Conservation (phyloP, 1,140 invertebrate species). For the Metopolophium dirhodum region DNA sequence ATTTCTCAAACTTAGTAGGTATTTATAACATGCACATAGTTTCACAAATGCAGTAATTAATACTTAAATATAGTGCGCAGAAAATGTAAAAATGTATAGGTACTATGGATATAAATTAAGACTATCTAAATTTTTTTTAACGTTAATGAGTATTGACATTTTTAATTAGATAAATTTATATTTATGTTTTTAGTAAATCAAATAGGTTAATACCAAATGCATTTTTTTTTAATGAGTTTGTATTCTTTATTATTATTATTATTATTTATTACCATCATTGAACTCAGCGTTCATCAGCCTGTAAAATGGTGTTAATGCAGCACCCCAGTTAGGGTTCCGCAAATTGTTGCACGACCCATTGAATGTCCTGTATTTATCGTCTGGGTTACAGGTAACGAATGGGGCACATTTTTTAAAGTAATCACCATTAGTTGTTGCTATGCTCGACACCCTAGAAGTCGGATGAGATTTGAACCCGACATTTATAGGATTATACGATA, state of each 20-base stretch:
- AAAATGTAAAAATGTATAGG: background rate
- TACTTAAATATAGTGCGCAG: background rate
- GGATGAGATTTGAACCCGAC: background rate
- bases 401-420: conserved; percentile 50
- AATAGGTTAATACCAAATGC: background rate
- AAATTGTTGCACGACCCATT: conserved; percentile 90
- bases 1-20: background rate
- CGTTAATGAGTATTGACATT: background rate
- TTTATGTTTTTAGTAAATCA: background rate
- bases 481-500: background rate
- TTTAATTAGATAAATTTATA: background rate
- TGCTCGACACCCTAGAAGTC: background rate
- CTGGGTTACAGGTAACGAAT: conserved; percentile 64
- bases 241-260: no score
- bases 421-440: conserved; percentile 13
- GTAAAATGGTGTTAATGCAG: conserved; percentile 75
- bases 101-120: background rate
- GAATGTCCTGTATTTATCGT: conserved; percentile 72
- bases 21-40: background rate
- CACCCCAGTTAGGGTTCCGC: conserved; percentile 74
- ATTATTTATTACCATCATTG: conserved; percentile 76
- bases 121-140: background rate
- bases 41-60: background rate
- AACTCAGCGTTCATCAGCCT: conserved; percentile 82
- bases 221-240: background rate